A percentile compares a stretch with the other conserved stretches of the same genome.
Evolutionary conservation across 2,113 vertebrate genomes (phyloP).

Genomic region (Morone chrysops): DNA sequence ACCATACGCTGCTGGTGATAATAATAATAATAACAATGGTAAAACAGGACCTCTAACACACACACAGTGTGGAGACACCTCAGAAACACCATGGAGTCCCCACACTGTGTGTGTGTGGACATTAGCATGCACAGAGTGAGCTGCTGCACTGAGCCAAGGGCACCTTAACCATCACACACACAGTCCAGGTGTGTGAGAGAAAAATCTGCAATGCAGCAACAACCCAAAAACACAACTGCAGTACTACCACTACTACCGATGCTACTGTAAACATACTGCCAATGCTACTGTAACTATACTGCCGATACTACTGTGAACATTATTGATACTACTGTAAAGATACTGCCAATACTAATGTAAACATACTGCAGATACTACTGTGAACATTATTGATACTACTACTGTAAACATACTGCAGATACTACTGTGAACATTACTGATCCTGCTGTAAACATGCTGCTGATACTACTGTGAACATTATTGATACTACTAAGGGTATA

Average conservation of each 20-base stretch:
- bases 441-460: too few relatives aligned
- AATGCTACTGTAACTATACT: neutral
- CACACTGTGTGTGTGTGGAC: slow-evolving; percentile 13
- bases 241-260: neutral
- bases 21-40: too few relatives aligned
- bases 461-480: too few relatives aligned
- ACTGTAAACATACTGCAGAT: too few relatives aligned
- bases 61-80: neutral
- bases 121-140: slow-evolving; percentile 64
- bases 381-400: too few relatives aligned
- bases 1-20: too few relatives aligned
- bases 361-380: too few relatives aligned
- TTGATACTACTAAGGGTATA: too few relatives aligned
- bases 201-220: slow-evolving; percentile 67
- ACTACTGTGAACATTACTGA: too few relatives aligned
- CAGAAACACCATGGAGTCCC: slow-evolving; percentile 23
- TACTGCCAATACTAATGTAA: neutral
- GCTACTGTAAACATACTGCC: neutral
- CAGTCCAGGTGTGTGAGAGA: slow-evolving; percentile 25
- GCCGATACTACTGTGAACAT: neutral
- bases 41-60: too few relatives aligned
- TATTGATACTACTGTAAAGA: neutral
- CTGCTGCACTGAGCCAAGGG: slow-evolving; percentile 68
- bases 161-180: slow-evolving; percentile 67
- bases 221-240: neutral